Conservation (phyloP, 1,140 invertebrate genomes). For the Leucophenga varia region DNA sequence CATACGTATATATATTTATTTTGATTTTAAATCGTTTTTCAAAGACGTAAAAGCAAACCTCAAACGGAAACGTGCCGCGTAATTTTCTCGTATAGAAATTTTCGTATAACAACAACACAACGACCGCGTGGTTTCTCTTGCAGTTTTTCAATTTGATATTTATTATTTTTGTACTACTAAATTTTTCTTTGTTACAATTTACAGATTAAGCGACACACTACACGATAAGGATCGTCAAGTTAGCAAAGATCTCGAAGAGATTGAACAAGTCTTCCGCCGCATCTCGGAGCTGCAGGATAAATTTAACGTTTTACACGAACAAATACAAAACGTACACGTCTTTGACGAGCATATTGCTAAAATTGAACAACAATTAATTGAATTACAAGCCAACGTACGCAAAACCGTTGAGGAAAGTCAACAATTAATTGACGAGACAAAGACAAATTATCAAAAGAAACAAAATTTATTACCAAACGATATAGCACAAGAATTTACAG, state of each 20-base stretch:
- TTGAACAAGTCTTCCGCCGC: slow-evolving; percentile 63
- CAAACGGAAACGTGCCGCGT: too few relatives aligned
- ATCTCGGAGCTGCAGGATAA: slow-evolving; percentile 66
- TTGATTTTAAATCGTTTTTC: too few relatives aligned
- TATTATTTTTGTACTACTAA: too few relatives aligned
- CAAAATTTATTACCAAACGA: slow-evolving; percentile 73
- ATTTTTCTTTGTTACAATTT: slow-evolving; percentile 26
- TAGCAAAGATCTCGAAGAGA: slow-evolving; percentile 63
- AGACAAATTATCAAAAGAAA: slow-evolving; percentile 68
- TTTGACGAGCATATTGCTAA: slow-evolving; percentile 68
- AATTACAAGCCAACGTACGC: slow-evolving; percentile 58
- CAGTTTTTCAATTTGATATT: too few relatives aligned
- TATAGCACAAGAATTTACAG: slow-evolving; percentile 72
- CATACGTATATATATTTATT: too few relatives aligned
- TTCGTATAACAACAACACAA: too few relatives aligned
- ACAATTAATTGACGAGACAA: slow-evolving; percentile 65
- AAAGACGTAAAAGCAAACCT: too few relatives aligned
- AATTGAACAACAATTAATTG: slow-evolving; percentile 60
- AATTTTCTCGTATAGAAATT: too few relatives aligned
- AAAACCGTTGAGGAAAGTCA: slow-evolving; percentile 62
- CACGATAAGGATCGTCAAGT: slow-evolving; percentile 63
- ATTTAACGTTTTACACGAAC: slow-evolving; percentile 64
- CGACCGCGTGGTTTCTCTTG: slow-evolving; percentile 46
- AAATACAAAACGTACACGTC: slow-evolving; percentile 70
- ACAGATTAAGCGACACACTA: slow-evolving; percentile 59